Percentiles rank a stretch among this genome's conserved stretches.
Evolutionary conservation across 2,888 invertebrate genomes (phyloP).

Genomic region (Drosophila neotestacea): DNA sequence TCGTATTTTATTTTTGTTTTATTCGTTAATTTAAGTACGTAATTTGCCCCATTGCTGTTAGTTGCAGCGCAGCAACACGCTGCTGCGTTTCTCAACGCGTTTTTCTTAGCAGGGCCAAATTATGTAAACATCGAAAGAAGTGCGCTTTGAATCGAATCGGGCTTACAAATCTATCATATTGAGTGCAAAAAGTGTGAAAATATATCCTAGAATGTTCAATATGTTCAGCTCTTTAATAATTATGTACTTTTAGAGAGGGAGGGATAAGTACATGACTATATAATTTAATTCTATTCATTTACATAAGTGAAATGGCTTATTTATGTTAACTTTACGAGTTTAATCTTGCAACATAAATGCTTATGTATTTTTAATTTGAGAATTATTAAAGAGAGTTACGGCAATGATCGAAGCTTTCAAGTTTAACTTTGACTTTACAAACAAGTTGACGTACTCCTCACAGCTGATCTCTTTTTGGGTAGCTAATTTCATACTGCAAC

Average conservation of each 20-base stretch:
- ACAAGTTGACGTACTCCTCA: too few relatives aligned
- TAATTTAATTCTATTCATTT: slow-evolving; percentile 4
- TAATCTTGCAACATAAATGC: background rate
- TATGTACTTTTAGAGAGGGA: too few relatives aligned
- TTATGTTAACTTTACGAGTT: background rate
- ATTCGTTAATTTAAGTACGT: slow-evolving; percentile 63
- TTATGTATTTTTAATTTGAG: too few relatives aligned
- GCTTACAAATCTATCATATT: too few relatives aligned
- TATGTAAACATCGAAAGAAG: slow-evolving; percentile 48
- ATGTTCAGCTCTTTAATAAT: background rate
- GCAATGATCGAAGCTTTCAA: slow-evolving; percentile 39
- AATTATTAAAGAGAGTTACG: background rate
- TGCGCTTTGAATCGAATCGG: slow-evolving; percentile 21
- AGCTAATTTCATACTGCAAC: too few relatives aligned
- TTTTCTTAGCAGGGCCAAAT: slow-evolving; percentile 29
- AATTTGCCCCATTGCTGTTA: slow-evolving; percentile 63
- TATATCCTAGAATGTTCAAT: slow-evolving; percentile 8
- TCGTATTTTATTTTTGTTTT: slow-evolving; percentile 26
- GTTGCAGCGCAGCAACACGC: slow-evolving; percentile 73
- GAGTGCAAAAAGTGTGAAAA: slow-evolving; percentile 46
- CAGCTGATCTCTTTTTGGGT: too few relatives aligned
- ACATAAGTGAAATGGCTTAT: slow-evolving; percentile 14
- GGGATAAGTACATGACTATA: background rate
- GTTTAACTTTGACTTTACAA: slow-evolving; percentile 11
- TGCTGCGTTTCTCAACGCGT: slow-evolving; percentile 61